Evolutionary conservation across 2,113 vertebrate species (phyloP).

Genomic region (Cavia aperea): DNA sequence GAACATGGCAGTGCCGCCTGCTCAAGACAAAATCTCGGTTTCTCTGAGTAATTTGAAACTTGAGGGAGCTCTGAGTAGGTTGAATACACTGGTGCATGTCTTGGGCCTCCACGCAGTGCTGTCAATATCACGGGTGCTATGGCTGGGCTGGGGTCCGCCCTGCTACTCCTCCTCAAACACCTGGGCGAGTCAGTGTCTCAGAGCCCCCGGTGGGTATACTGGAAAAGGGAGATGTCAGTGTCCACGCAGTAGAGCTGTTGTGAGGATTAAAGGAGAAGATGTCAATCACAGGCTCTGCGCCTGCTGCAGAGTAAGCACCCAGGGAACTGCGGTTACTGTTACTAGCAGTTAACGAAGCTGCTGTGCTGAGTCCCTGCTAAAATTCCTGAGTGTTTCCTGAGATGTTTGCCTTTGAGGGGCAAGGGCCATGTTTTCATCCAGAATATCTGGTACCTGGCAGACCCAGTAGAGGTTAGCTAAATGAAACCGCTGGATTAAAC

Average conservation of each 20-base stretch:
- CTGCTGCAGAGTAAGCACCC: not conserved
- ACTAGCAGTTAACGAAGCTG: not conserved
- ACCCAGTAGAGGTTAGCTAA: not conserved
- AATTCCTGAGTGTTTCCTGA: not conserved
- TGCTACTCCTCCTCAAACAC: not conserved
- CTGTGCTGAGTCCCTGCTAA: not conserved
- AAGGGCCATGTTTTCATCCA: not conserved
- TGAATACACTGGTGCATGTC: not conserved
- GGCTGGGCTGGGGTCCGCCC: not conserved
- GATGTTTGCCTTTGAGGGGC: not conserved
- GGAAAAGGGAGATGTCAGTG: not conserved
- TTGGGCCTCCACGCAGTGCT: not conserved
- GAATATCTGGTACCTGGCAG: not conserved
- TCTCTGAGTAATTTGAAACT: not conserved
- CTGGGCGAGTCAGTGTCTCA: not conserved
- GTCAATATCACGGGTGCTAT: not conserved
- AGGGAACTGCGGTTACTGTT: not conserved
- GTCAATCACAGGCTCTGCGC: not conserved
- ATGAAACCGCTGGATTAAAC: not conserved
- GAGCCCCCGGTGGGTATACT: not conserved
- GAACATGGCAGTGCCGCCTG: not conserved
- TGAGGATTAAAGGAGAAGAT: not conserved
- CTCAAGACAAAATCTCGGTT: not conserved
- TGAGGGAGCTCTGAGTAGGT: not conserved
- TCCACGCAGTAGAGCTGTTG: not conserved